Percentiles rank a stretch among this genome's conserved stretches.
Conservation (phyloP, 2,888 invertebrate genomes). For the Ormyrus labotus region DNA sequence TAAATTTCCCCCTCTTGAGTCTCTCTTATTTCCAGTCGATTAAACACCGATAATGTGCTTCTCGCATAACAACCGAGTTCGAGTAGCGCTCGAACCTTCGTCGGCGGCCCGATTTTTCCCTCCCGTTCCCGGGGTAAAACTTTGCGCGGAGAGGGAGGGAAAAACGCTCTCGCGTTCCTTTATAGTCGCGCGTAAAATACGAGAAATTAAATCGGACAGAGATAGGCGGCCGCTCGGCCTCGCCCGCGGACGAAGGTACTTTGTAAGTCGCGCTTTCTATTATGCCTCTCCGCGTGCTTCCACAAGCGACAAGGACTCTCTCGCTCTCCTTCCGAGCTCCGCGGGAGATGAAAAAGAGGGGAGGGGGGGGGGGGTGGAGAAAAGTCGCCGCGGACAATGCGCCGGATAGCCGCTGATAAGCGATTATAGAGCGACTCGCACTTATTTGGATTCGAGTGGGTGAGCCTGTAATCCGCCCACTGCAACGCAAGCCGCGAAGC, state of each 20-base stretch:
- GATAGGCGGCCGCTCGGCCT: constrained; percentile 10
- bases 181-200: constrained; percentile 14
- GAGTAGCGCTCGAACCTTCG: neutral
- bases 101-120: neutral
- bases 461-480: constrained; percentile 22
- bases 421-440: constrained; percentile 43
- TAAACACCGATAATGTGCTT: constrained; percentile 16
- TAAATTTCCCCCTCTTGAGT: neutral
- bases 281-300: neutral
- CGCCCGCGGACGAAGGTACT: constrained; percentile 2
- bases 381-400: constrained; percentile 51
- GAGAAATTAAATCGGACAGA: constrained; percentile 35
- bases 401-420: constrained; percentile 42
- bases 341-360: neutral
- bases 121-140: too few species aligned
- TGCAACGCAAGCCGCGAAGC: too few species aligned
- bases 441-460: constrained; percentile 39
- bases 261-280: constrained; percentile 21
- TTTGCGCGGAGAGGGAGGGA: neutral
- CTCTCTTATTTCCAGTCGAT: constrained; percentile 29
- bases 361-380: neutral
- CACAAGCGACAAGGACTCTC: neutral
- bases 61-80: neutral
- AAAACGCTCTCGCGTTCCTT: neutral
- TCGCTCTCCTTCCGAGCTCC: neutral